Conservation (phyloP, 2,888 invertebrate species). For the Rhamnusium bicolor region DNA sequence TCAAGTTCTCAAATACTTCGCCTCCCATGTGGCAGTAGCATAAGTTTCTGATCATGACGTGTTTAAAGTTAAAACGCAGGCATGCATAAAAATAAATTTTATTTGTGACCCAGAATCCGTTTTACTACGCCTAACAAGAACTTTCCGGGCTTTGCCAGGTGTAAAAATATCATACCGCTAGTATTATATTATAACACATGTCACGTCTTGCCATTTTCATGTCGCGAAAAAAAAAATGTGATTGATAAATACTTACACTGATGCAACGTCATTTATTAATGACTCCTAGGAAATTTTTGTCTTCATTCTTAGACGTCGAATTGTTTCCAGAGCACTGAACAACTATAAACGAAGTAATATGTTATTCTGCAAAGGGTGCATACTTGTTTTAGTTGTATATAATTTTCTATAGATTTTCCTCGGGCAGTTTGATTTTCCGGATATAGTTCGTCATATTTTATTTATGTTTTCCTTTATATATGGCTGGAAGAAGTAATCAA, state of each 20-base stretch:
- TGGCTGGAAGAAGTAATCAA: neutral
- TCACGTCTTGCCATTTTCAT: slow-evolving; percentile 8
- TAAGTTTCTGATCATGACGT: too few species aligned
- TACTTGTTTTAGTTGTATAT: neutral
- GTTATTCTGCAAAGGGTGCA: neutral
- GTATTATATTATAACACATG: slow-evolving; percentile 10
- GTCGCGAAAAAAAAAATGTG: neutral
- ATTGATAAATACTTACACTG: neutral
- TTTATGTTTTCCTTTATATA: neutral
- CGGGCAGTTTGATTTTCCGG: neutral
- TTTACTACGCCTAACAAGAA: neutral
- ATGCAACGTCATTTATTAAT: neutral
- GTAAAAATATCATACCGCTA: neutral
- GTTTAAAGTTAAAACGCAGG: too few species aligned
- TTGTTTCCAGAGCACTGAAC: neutral
- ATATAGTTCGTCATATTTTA: neutral
- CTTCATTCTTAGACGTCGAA: neutral
- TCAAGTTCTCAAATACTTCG: too few species aligned
- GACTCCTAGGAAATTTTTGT: neutral
- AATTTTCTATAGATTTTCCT: neutral
- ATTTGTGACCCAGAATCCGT: neutral
- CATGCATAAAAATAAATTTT: neutral
- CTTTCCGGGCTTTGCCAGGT: neutral
- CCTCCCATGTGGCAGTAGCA: too few species aligned
- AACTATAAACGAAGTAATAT: neutral